phyloP scores from a whole-genome alignment of 2,797 vertebrate species.

The Eidolon dupreanum region DNA sequence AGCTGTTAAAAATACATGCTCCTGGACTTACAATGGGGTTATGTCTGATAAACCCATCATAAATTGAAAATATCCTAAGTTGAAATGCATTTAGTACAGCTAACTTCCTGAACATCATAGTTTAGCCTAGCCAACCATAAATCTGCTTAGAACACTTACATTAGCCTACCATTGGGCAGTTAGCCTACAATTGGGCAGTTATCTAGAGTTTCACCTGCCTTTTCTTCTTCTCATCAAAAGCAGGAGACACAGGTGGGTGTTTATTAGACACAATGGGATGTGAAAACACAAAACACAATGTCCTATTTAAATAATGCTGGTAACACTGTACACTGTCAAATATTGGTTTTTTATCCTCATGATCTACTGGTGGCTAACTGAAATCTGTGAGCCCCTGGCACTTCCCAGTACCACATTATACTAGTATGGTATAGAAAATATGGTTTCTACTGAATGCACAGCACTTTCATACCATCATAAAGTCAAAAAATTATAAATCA shows the following conservation, averaged over 20 bases:
- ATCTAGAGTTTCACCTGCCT: background rate
- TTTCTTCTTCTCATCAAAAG: background rate
- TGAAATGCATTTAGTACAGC: too few relatives aligned
- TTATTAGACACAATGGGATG: background rate
- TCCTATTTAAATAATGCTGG: background rate
- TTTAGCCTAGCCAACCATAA: too few relatives aligned
- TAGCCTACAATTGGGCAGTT: too few relatives aligned
- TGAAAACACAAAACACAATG: background rate
- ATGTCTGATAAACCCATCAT: too few relatives aligned
- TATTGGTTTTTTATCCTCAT: background rate
- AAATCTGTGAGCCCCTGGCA: background rate
- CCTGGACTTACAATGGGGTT: background rate
- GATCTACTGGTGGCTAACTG: background rate
- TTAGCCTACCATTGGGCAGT: background rate
- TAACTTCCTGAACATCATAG: too few relatives aligned
- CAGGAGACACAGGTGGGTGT: background rate
- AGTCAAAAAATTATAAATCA: background rate
- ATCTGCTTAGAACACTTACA: too few relatives aligned
- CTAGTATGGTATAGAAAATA: background rate
- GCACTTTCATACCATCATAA: background rate
- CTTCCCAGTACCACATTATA: background rate
- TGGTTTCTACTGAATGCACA: background rate
- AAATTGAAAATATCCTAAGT: too few relatives aligned
- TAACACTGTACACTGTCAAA: background rate
- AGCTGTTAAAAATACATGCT: background rate